Evolutionary conservation across 2,888 invertebrate genomes (phyloP), one percentile per base, ranked within the genome.

Genomic region (Pachliopta kotzebuea): DNA sequence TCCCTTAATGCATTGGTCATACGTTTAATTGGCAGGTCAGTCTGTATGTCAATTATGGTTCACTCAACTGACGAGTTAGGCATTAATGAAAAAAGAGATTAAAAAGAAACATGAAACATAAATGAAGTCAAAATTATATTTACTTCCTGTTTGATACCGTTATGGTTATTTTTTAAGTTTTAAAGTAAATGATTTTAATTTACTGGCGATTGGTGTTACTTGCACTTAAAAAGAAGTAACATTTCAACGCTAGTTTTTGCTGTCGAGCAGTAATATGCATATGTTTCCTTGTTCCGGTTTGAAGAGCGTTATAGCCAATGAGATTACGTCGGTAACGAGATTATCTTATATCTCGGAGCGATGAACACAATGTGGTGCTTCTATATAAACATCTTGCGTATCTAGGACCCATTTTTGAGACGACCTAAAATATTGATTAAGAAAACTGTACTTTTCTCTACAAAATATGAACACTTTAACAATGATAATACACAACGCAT

Each of bases 41-140:
- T 86, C 90, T 82, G 86, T 84, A 85, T 86, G 90, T 90, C 90
- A 90, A 90, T 88, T 90, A 84, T 80, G 84, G 86, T 88, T 83
- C 86, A 78, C 88, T 86, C 87, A 82, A 84, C 85, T 86, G 86
- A 89, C 84, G 84, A 84, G 86, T 83, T 86, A 87, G 84, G 84
- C 72, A 73, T 70, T 72, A 76, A 75, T 76, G 72, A 73, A 72
- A 69, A 49, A 50, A 49, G 26, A 14, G n/a, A n/a, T n/a, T n/a
- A n/a, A n/a, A n/a, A 37, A 37, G 14, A 37, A 14, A 37, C 37
- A 14, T 37, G 14, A 37, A 37, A 11, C 4, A 11, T 4, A 14
- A 57, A 57, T 50, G 21, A 55, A 53, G 37, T 11, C 14, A 56
- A 66, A 56, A 58, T 59, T 55, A 37, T 21, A 0, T 18, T 11